Conservation (phyloP, 2,888 invertebrate genomes). For the Latrodectus hesperus region DNA sequence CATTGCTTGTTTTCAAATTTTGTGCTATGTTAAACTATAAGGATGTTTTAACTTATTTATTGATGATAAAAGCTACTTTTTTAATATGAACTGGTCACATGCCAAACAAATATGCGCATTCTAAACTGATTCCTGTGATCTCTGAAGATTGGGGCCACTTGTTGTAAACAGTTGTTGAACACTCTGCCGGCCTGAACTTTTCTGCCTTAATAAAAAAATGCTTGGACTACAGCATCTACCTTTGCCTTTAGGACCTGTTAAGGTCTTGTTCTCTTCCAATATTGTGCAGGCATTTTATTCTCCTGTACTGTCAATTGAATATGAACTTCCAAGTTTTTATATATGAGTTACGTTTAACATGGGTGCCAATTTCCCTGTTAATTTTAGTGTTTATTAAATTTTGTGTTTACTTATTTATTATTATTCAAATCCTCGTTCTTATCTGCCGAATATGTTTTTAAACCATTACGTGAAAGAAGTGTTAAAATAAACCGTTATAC, state of each 20-base stretch:
- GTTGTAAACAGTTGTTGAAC: constrained; percentile 70
- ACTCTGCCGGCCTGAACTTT: constrained; percentile 68
- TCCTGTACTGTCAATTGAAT: constrained; percentile 59
- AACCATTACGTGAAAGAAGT: constrained; percentile 40
- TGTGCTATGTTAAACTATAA: constrained; percentile 67
- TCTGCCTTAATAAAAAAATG: constrained; percentile 68
- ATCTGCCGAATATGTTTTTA: constrained; percentile 54
- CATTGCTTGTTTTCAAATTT: constrained; percentile 67
- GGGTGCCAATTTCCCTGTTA: constrained; percentile 70
- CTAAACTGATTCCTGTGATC: constrained; percentile 65
- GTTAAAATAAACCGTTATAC: constrained; percentile 52
- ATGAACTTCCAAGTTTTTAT: constrained; percentile 66
- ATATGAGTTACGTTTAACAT: constrained; percentile 67
- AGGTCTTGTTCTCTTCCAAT: constrained; percentile 66
- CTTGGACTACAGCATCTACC: constrained; percentile 65
- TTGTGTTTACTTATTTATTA: constrained; percentile 67
- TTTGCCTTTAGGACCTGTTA: constrained; percentile 62
- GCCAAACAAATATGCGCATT: constrained; percentile 65
- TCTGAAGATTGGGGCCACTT: constrained; percentile 70
- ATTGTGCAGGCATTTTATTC: constrained; percentile 62
- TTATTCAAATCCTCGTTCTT: constrained; percentile 58
- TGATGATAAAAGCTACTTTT: constrained; percentile 53
- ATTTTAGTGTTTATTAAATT: constrained; percentile 69
- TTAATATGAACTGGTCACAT: constrained; percentile 53
- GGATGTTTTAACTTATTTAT: constrained; percentile 68